These are phyloP conservation scores for Cerastoderma edule DNA, from an alignment of 2,888 invertebrate species.

Conservation along the genomic window DNA sequence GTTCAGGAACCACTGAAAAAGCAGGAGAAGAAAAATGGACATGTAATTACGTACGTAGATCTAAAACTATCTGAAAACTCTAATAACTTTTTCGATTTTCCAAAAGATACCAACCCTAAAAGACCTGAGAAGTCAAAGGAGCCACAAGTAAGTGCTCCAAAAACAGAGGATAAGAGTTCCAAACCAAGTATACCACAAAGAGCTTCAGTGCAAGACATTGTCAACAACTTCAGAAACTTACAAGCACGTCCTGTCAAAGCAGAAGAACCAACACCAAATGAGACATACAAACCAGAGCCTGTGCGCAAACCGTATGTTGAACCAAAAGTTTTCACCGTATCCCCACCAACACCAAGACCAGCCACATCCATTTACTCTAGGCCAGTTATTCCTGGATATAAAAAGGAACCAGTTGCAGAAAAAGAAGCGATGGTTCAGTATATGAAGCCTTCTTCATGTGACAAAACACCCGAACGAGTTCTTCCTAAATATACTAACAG, in stretches of 20 bases:
- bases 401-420: slow-evolving; percentile 3
- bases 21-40: neutral
- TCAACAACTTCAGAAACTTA: slow-evolving; percentile 3
- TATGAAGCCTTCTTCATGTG: slow-evolving; percentile 4
- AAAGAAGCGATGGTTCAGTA: slow-evolving; percentile 17
- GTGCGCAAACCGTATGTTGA: slow-evolving; percentile 13
- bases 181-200: slow-evolving; percentile 19
- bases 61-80: slow-evolving; percentile 47
- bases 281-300: slow-evolving; percentile 1
- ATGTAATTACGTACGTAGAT: slow-evolving; percentile 21
- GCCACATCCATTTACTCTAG: slow-evolving; percentile 17
- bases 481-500: slow-evolving; percentile 25
- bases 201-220: slow-evolving; percentile 2
- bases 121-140: neutral
- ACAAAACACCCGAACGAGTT: neutral
- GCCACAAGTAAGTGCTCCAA: neutral
- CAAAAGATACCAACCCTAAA: neutral
- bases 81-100: slow-evolving; percentile 44
- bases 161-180: slow-evolving; percentile 40
- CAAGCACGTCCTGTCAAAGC: neutral
- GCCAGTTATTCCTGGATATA: slow-evolving; percentile 12
- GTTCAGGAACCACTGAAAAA: neutral
- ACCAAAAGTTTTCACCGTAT: slow-evolving; percentile 9
- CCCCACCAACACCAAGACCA: slow-evolving; percentile 2
- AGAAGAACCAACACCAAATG: neutral